phyloP scores from a whole-genome alignment of 2,888 invertebrate genomes.

The Phytoseiulus persimilis region DNA sequence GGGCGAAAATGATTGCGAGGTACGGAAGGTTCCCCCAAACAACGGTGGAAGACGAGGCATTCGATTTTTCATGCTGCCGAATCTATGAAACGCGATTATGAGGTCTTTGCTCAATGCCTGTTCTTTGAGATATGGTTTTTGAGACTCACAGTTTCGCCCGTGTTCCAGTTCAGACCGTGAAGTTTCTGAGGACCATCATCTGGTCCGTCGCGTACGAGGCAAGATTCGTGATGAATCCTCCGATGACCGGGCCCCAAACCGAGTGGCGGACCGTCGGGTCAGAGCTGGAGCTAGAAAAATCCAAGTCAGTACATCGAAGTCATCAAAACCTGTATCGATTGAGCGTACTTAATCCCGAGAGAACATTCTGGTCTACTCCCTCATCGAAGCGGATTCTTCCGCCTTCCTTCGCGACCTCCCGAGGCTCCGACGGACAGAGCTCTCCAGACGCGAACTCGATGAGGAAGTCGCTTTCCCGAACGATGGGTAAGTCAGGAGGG shows the following conservation, averaged over 20 bases:
- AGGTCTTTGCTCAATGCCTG: no score
- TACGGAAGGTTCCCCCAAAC: conserved; percentile 12
- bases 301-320: background rate
- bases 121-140: no score
- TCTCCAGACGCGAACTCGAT: conserved; percentile 56
- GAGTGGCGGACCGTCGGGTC: conserved; percentile 65
- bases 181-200: conserved; percentile 60
- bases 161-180: conserved; percentile 50
- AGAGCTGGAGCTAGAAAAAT: background rate
- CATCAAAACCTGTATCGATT: conserved; percentile 52
- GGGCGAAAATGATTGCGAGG: conserved; percentile 58
- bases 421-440: conserved; percentile 62
- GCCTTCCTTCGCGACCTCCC: conserved; percentile 62
- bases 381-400: conserved; percentile 60
- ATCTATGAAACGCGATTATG: no score
- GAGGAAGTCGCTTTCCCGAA: no score
- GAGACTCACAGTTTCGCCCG: conserved; percentile 46
- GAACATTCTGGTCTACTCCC: conserved; percentile 46
- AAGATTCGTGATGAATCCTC: conserved; percentile 68
- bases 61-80: no score
- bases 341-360: conserved; percentile 52
- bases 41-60: background rate
- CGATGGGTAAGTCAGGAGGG: no score
- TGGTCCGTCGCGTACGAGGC: conserved; percentile 80
- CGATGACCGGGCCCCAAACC: conserved; percentile 70